A percentile compares a stretch with the other conserved stretches of the same genome.
Conservation (phyloP, 2,888 invertebrate species). For the Hipparchia semele region DNA sequence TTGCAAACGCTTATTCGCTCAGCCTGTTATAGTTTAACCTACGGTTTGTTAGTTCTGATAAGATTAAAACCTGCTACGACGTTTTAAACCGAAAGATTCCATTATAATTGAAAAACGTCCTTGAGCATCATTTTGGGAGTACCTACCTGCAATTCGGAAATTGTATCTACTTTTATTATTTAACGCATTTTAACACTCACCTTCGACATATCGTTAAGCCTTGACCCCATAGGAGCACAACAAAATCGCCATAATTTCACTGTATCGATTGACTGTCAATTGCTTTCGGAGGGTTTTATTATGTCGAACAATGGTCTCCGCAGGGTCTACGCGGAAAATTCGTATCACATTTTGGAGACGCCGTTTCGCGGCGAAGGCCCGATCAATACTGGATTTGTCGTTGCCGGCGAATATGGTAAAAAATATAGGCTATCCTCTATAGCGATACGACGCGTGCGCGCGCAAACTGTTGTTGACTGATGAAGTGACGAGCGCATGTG, state of each 20-base stretch:
- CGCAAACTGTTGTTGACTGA: slow-evolving; percentile 76
- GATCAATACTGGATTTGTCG: slow-evolving; percentile 74
- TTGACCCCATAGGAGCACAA: slow-evolving; percentile 47
- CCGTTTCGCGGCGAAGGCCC: slow-evolving; percentile 69
- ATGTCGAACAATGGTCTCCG: slow-evolving; percentile 56
- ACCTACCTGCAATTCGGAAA: slow-evolving; percentile 61
- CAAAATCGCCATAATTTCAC: slow-evolving; percentile 54
- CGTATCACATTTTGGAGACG: slow-evolving; percentile 66
- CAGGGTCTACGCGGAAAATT: slow-evolving; percentile 59
- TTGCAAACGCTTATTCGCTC: slow-evolving; percentile 7
- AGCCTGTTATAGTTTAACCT: neutral
- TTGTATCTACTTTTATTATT: slow-evolving; percentile 22
- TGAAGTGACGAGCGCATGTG: slow-evolving; percentile 70
- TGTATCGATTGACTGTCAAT: slow-evolving; percentile 45
- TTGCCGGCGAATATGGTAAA: slow-evolving; percentile 69
- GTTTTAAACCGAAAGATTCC: slow-evolving; percentile 26
- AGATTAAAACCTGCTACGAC: slow-evolving; percentile 21
- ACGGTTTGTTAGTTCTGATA: slow-evolving; percentile 26
- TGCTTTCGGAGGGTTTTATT: slow-evolving; percentile 33
- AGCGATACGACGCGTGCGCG: slow-evolving; percentile 69
- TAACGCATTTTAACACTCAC: slow-evolving; percentile 55
- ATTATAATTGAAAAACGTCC: slow-evolving; percentile 45
- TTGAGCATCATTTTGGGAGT: slow-evolving; percentile 58
- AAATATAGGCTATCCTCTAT: slow-evolving; percentile 49
- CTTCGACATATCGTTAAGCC: slow-evolving; percentile 73